phyloP scores from a whole-genome alignment of 2,888 invertebrate species.

The Drosophila eohydei region DNA sequence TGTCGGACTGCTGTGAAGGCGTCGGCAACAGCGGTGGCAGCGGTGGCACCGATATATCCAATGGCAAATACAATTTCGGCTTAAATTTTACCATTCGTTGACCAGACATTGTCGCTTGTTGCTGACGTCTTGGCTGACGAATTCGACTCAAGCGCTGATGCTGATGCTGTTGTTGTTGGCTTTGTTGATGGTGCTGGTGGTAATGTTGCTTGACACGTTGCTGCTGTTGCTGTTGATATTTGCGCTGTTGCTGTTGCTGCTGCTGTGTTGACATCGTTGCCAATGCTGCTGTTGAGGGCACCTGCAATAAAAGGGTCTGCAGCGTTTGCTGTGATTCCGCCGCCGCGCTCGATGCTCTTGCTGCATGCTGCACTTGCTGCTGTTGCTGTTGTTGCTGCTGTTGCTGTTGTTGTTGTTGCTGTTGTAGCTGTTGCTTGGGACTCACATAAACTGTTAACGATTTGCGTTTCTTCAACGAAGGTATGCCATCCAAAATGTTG shows the following conservation, averaged over 20 bases:
- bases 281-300: conserved; percentile 46
- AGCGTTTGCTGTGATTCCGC: conserved; percentile 53
- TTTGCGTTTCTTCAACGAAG: conserved; percentile 83
- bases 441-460: conserved; percentile 84
- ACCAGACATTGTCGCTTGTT: conserved; percentile 12
- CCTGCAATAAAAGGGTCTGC: conserved; percentile 66
- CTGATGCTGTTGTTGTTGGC: conserved; percentile 42
- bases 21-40: conserved; percentile 13
- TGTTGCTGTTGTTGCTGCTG: conserved; percentile 43
- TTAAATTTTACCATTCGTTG: conserved; percentile 53
- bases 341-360: conserved; percentile 37
- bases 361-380: conserved; percentile 34
- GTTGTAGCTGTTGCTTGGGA: conserved; percentile 70
- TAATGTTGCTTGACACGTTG: conserved; percentile 49
- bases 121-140: conserved; percentile 49
- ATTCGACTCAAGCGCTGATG: conserved; percentile 50
- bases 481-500: conserved; percentile 83
- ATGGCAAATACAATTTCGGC: conserved; percentile 59
- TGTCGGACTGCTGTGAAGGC: conserved; percentile 1
- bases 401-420: conserved; percentile 54
- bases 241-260: conserved; percentile 7
- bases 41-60: conserved; percentile 65
- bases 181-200: conserved; percentile 34
- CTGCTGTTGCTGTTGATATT: conserved; percentile 40
- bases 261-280: conserved; percentile 39